Evolutionary conservation across 37 sponge, comb jelly and placozoan species (phyloP), one percentile per base, ranked within the genome.

Genomic region (Aplysina aerophoba): DNA sequence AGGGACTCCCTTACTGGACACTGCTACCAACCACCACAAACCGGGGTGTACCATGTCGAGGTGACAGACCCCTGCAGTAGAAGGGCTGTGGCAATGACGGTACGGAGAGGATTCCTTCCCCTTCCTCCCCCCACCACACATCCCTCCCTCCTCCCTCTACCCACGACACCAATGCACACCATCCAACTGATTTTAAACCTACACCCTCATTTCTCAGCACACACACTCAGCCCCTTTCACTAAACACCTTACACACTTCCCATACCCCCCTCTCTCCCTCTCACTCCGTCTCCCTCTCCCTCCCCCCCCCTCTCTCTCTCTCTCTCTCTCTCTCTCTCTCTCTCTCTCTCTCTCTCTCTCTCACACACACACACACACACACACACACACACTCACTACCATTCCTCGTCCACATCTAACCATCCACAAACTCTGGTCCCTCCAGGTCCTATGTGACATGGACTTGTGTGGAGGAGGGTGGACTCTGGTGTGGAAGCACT

Each of bases 401-500:
- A 20, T 15, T 15, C 15, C 15, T 27, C 4, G 25, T 62, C 63
- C 63, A 62, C 11, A 22, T 27, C 25, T 14, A 22, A 62, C 2
- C 4, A 11, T 27, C n/a, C 71, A 31, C 71, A 34, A 31, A 19
- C 50, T 75, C 25, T 4, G 4, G 0, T 22, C 44, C 78, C 24
- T 17, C 22, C n/a, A 82, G 83, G 65, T 61, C 25, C 38, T 30
- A 6, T 82, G 83, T 82, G 83, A 82, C 50, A 82, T 82, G 65
- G 36, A 24, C 63, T 62, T 44, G 15, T 61, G 65, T 82, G 83
- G 83, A 63, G 83, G 83, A 82, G 83, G 83, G 62, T 82, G 83
- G 83, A 65, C 83, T 35, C 83, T 82, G 19, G 83, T 82, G 12
- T 82, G 83, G 83, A 59, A 82, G 62, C 83, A 82, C 25, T 65